Base-by-base conservation (phyloP, 2,888 invertebrate genomes). In the Temnothorax ravouxi region DNA sequence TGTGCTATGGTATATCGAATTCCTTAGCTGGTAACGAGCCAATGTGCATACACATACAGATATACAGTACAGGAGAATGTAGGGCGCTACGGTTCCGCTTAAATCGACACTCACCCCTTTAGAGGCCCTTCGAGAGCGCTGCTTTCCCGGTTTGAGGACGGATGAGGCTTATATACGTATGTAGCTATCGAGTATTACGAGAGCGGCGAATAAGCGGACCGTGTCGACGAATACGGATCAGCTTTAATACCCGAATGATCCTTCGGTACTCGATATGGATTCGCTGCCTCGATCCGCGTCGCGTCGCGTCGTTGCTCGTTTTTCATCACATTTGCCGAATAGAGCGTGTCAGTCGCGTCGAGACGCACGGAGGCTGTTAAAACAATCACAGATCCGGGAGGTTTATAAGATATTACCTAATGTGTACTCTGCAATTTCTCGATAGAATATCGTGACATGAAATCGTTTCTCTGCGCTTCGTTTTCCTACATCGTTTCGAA, bases 231-330 rank as follows among this genome's bases (percentile, higher is more conserved):
- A 83, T 86, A 84, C 75, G 75, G 80, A 84, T 89, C 86, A 77
- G 74, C 64, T 54, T 81, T 84, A 86, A 88, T 89, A 77, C 86
- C 81, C 25, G 84, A 88, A 88, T 84, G 84, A 88, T 88, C 84
- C 83, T 76, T 84, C 44, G 44, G 62, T 71, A 79, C 64, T 76
- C 74, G 83, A 62, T 83, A 71, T 85, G 59, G 66, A 84, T 84
- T 86, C 75, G 56, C 38, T 64, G 47, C 50, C 66, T 44, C 64
- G 66, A 77, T 82, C 66, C 56, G 52, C 56, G 64, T 25, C 64
- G n/a, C 59, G 21, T 8, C 52, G 71, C 38, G 50, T 59, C 79
- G 72, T 50, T 50, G 61, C 52, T 81, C 59, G 38, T 76, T 81
- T 81, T 71, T 81, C 47, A 67, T 18, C 34, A 69, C 66, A 38